Base-by-base conservation (phyloP, 2,797 vertebrate species). In the Pipistrellus pygmaeus region DNA sequence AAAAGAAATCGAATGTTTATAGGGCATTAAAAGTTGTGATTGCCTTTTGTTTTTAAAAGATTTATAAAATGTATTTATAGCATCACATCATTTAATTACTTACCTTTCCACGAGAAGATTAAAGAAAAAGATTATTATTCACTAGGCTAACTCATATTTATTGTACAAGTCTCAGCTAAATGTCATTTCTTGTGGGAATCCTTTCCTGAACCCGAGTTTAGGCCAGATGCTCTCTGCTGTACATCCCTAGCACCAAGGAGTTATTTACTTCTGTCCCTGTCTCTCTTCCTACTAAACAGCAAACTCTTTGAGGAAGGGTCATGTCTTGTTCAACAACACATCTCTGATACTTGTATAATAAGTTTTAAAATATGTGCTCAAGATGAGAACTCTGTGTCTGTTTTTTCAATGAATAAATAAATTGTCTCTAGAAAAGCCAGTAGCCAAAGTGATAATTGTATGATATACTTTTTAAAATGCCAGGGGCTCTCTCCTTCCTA, bases 351-450 rank as follows among this genome's bases (percentile, higher is more conserved):
- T 30, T 30, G 60, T 62, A 62, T 30, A 62, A 62, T 7, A 62
- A 62, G 12, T 62, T 62, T 62, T 30, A 62, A 62, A 62, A 62
- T 62, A 30, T 30, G 60, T 62, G 60, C n/a, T 77, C 68, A 17
- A 71, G 44, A 38, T 75, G 78, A 93, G 51, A 76, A 73, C 13
- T 57, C 69, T 73, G n/a, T 51, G 38, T 64, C 57, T 57, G 5
- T 88, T 87, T 73, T 21, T 68, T 71, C 53, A 90, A 86, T 66
- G 32, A 91, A 76, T 90, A 85, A 83, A 72, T n/a, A 25, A 94
- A 62, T 87, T n/a, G 7, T 85, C 44, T 81, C 46, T 77, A 88
- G 69, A 75, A 73, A 92, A 90, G 6, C n/a, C 27, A 68, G 55
- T 35, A 68, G 73, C 38, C 81, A 84, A 84, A 2, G 46, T 89